Evolutionary conservation across 1,140 invertebrate species (phyloP).

Genomic region (Cheumatopsyche charites): DNA sequence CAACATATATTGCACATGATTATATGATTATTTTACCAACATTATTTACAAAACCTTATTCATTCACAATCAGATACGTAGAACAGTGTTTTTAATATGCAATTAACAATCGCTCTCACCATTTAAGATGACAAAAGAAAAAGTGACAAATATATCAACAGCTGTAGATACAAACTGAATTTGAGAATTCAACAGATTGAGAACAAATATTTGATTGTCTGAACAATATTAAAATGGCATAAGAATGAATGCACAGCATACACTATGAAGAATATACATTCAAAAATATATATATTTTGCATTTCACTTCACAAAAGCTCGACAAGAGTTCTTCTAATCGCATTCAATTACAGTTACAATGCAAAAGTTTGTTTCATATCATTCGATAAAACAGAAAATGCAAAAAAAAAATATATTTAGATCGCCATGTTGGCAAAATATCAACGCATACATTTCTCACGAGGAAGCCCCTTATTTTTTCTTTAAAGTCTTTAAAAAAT

Average conservation of each 20-base stretch:
- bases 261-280: conserved; percentile 23
- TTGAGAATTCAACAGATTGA: conserved; percentile 22
- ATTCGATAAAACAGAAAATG: conserved; percentile 22
- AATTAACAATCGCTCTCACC: conserved; percentile 3
- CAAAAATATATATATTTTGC: conserved; percentile 19
- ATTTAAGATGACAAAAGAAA: not conserved
- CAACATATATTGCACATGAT: conserved; percentile 22
- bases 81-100: not conserved
- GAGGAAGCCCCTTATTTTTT: conserved; percentile 31
- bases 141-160: not conserved
- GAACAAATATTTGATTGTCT: conserved; percentile 12
- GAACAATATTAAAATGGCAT: conserved; percentile 8
- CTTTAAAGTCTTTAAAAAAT: conserved; percentile 31
- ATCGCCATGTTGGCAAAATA: conserved; percentile 10
- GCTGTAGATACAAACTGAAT: conserved; percentile 13
- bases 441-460: conserved; percentile 29
- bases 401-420: conserved; percentile 27
- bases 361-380: conserved; percentile 8
- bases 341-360: conserved; percentile 14
- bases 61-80: not conserved
- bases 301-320: conserved; percentile 30
- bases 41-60: conserved; percentile 11
- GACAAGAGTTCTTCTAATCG: conserved; percentile 10
- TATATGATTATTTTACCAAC: conserved; percentile 20
- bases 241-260: conserved; percentile 27